A percentile compares a stretch with the other conserved stretches of the same genome.
Conservation (phyloP, 2,888 invertebrate species). For the Laothoe populi region DNA sequence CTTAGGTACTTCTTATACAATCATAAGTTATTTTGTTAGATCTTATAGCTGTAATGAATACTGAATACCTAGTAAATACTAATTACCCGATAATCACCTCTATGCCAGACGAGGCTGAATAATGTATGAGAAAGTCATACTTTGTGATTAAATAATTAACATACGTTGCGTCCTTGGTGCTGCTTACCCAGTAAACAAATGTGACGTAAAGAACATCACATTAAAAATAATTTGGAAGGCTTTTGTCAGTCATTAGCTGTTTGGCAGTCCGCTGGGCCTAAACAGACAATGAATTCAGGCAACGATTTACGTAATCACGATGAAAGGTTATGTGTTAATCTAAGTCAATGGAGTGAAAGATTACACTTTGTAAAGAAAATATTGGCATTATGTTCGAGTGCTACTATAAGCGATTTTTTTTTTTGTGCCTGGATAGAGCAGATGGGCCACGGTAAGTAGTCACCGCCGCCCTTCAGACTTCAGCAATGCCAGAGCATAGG, state of each 20-base stretch:
- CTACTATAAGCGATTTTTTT: too few species aligned
- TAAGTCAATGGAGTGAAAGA: too few species aligned
- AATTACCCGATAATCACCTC: background rate
- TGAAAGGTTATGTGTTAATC: too few species aligned
- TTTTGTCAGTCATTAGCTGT: background rate
- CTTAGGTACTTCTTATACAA: background rate
- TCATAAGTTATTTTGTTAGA: background rate
- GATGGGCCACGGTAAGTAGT: too few species aligned
- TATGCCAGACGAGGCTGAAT: background rate
- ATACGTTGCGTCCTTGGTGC: background rate
- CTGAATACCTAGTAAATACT: background rate
- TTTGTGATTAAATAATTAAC: slow-evolving; percentile 19
- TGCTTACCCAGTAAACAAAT: background rate
- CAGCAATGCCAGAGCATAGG: too few species aligned
- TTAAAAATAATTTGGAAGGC: background rate
- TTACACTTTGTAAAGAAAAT: too few species aligned
- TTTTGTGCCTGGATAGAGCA: too few species aligned
- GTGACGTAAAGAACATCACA: background rate
- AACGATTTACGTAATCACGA: too few species aligned
- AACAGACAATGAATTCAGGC: too few species aligned
- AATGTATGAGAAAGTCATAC: slow-evolving; percentile 13
- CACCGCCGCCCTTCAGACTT: too few species aligned
- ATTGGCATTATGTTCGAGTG: too few species aligned
- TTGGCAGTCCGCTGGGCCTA: too few species aligned
- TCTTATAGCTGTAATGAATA: background rate